These are phyloP conservation scores for Lepidocyrtinus sp. DNA, from an alignment of 2,888 invertebrate genomes.

Conservation along the genomic window DNA sequence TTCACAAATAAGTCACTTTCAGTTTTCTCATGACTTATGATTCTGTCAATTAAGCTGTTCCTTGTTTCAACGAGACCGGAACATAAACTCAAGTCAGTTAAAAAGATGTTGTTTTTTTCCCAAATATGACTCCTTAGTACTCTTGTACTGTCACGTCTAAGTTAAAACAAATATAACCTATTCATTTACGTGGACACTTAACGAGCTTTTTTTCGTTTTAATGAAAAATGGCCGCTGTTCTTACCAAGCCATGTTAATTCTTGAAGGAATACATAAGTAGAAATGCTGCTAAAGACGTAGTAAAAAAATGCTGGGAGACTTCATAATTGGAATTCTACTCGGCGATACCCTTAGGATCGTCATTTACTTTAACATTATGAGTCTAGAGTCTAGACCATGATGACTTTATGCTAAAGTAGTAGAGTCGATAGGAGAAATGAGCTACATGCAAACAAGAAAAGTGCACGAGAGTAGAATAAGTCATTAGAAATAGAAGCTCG, in stretches of 20 bases:
- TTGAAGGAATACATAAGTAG: background rate
- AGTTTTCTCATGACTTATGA: constrained; percentile 12
- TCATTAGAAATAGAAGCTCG: constrained; percentile 30
- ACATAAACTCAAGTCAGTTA: too few relatives aligned
- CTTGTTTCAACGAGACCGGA: background rate
- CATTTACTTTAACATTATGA: background rate
- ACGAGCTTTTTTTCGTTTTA: constrained; percentile 8
- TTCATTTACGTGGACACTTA: constrained; percentile 10
- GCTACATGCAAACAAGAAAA: constrained; percentile 35
- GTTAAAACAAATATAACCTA: constrained; percentile 8
- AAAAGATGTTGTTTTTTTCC: too few relatives aligned
- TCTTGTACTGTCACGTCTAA: background rate
- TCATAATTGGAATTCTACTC: background rate
- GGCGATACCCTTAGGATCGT: background rate
- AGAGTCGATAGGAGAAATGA: constrained; percentile 7
- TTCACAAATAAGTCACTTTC: constrained; percentile 18
- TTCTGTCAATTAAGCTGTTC: background rate
- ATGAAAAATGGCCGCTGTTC: constrained; percentile 2
- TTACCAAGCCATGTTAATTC: background rate
- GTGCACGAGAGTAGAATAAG: constrained; percentile 26
- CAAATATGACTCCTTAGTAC: background rate
- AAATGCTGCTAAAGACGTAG: too few relatives aligned
- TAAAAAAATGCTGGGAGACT: background rate
- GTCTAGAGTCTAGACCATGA: background rate
- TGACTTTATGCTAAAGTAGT: too few relatives aligned